These are phyloP conservation scores for Ophioderma brevispina DNA, from an alignment of 35 echinoderm and acorn worm genomes.

Conservation along the genomic window DNA sequence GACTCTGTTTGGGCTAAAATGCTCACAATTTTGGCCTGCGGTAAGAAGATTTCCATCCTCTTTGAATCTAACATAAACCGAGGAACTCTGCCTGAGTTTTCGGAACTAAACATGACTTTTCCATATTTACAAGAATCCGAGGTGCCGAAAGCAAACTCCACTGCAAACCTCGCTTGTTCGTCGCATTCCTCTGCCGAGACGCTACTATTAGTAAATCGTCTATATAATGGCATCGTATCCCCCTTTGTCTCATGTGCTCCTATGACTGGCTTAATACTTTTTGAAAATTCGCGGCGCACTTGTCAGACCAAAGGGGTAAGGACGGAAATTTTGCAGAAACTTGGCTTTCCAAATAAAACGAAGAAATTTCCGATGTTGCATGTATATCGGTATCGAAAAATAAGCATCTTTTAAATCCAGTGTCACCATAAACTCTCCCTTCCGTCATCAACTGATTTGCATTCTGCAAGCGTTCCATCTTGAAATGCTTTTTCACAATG, in stretches of 20 bases:
- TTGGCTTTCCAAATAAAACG: constrained; percentile 3
- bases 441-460: not conserved
- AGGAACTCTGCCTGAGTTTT: not conserved
- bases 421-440: too few relatives aligned
- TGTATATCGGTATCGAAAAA: too few relatives aligned
- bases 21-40: too few relatives aligned
- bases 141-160: not conserved
- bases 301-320: constrained; percentile 44
- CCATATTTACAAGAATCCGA: constrained; percentile 26
- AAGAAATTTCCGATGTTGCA: too few relatives aligned
- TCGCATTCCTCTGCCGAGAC: not conserved
- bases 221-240: constrained; percentile 17
- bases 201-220: constrained; percentile 43
- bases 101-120: too few relatives aligned
- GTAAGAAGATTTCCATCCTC: not conserved
- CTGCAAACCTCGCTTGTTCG: not conserved
- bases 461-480: constrained; percentile 34
- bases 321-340: not conserved
- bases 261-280: constrained; percentile 33
- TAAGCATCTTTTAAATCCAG: too few relatives aligned
- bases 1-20: too few relatives aligned
- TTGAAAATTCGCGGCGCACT: too few relatives aligned
- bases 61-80: constrained; percentile 5
- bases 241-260: not conserved
- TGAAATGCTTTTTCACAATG: constrained; percentile 31